phyloP scores from a whole-genome alignment of 2,888 invertebrate genomes.

The Dynastes tityus region DNA sequence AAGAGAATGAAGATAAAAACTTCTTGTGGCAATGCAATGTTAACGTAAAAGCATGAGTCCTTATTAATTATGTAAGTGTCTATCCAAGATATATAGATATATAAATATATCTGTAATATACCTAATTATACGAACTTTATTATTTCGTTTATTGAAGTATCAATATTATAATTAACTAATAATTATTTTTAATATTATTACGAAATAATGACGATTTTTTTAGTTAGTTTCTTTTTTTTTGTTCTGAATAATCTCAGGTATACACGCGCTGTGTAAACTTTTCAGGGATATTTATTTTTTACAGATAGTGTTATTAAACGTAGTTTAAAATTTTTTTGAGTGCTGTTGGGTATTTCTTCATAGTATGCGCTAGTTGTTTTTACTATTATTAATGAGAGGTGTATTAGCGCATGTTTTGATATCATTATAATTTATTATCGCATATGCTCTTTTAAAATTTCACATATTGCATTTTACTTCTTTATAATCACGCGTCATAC shows the following conservation, averaged over 20 bases:
- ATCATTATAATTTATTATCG: slow-evolving; percentile 17
- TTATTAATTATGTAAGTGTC: slow-evolving; percentile 21
- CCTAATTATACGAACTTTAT: too few relatives aligned
- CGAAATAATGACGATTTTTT: slow-evolving; percentile 13
- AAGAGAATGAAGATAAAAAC: slow-evolving; percentile 48
- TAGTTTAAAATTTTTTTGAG: slow-evolving; percentile 49
- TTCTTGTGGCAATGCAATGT: slow-evolving; percentile 67
- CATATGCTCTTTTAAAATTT: neutral
- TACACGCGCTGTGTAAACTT: slow-evolving; percentile 49
- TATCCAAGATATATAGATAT: slow-evolving; percentile 1
- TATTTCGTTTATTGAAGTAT: neutral
- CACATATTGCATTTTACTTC: neutral
- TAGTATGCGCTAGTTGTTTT: slow-evolving; percentile 9
- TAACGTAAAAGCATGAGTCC: slow-evolving; percentile 57
- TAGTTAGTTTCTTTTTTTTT: slow-evolving; percentile 42
- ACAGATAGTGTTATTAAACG: slow-evolving; percentile 49
- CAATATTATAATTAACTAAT: slow-evolving; percentile 38
- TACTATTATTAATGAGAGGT: neutral
- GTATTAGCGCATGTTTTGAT: neutral
- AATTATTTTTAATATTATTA: slow-evolving; percentile 27
- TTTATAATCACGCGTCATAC: slow-evolving; percentile 3
- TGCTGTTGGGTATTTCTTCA: slow-evolving; percentile 47
- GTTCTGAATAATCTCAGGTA: slow-evolving; percentile 61
- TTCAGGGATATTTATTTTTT: slow-evolving; percentile 56
- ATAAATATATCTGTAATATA: neutral